Evolutionary conservation across 2,888 invertebrate genomes (phyloP), one percentile per base, ranked within the genome.

Genomic region (Catotricha subobsoleta): DNA sequence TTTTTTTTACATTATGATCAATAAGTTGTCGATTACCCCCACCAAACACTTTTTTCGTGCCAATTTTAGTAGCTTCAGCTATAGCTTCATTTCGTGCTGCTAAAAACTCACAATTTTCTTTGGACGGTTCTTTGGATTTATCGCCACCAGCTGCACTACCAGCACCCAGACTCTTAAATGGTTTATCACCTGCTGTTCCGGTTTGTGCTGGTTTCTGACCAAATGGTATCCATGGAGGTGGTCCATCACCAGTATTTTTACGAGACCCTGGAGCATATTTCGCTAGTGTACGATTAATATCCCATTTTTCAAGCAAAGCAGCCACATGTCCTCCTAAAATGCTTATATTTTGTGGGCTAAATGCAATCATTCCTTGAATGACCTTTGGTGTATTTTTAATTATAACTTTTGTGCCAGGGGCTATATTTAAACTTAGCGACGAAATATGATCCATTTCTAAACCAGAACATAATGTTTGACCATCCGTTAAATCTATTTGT

Each of bases 181-280:
- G 71, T 45, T 77, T 74, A 34, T 46, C 48, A 3, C 46, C 42
- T 30, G 69, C 64, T 20, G 70, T 60, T 40, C 69, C 67, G 50
- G 76, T 66, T 41, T 84, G 69, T n/a, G n/a, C n/a, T n/a, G n/a
- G n/a, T 53, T 74, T 76, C 52, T 80, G 76, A 0, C 91, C 91
- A 65, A 92, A 91, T 27, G 88, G 80, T 50, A 90, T 86, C 87
- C 91, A 92, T 29, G 82, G 78, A 31, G 86, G 90, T 2, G 90
- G 87, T 46, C 81, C 82, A 15, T 40, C 36, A 15, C 25, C 25
- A 15, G 20, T 23, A 13, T 10, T 9, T 36, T 23, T 36, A 9
- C 23, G 21, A 8, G 25, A 36, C 9, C 25, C 23, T 5, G 10
- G 2, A 3, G 73, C 71, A 53, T 74, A 75, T 53, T 74, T 74